These are phyloP conservation scores for Eubasilissa splendida DNA, from an alignment of 2,888 invertebrate species.

Conservation along the genomic window DNA sequence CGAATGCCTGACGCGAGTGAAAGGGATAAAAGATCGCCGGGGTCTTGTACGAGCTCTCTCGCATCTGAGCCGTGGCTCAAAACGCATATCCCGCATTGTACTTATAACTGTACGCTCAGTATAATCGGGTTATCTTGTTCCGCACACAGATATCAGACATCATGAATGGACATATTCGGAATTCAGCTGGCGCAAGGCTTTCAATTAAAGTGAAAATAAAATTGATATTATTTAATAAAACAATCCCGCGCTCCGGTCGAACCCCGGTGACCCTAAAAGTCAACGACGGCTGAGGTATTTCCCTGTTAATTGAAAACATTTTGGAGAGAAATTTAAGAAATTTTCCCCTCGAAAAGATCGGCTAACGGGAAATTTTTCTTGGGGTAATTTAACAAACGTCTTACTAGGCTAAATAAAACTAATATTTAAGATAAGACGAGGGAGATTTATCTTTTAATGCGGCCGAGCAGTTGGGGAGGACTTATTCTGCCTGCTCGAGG, in stretches of 20 bases:
- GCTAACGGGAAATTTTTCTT: not conserved
- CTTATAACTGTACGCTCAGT: too few species aligned
- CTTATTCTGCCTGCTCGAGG: not conserved
- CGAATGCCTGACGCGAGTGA: too few species aligned
- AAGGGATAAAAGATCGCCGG: too few species aligned
- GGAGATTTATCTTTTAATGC: slow-evolving; percentile 12
- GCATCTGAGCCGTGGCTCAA: too few species aligned
- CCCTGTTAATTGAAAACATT: slow-evolving; percentile 27
- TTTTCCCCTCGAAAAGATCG: slow-evolving; percentile 7
- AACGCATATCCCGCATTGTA: too few species aligned
- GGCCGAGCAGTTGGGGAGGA: not conserved
- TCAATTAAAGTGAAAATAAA: too few species aligned
- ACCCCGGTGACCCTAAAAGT: slow-evolving; percentile 10
- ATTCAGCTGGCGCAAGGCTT: too few species aligned
- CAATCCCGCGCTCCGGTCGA: not conserved
- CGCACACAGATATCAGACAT: too few species aligned
- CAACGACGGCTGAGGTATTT: slow-evolving; percentile 5
- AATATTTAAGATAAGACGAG: slow-evolving; percentile 20
- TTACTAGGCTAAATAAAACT: slow-evolving; percentile 26
- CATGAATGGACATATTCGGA: too few species aligned
- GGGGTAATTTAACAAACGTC: not conserved
- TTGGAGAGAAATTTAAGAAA: slow-evolving; percentile 14
- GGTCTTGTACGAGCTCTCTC: too few species aligned
- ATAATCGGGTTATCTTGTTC: too few species aligned
- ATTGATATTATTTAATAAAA: too few species aligned